Percentiles rank a stretch among this genome's conserved stretches.
phyloP scores from a whole-genome alignment of 2,797 vertebrate genomes.

The Varecia variegata region DNA sequence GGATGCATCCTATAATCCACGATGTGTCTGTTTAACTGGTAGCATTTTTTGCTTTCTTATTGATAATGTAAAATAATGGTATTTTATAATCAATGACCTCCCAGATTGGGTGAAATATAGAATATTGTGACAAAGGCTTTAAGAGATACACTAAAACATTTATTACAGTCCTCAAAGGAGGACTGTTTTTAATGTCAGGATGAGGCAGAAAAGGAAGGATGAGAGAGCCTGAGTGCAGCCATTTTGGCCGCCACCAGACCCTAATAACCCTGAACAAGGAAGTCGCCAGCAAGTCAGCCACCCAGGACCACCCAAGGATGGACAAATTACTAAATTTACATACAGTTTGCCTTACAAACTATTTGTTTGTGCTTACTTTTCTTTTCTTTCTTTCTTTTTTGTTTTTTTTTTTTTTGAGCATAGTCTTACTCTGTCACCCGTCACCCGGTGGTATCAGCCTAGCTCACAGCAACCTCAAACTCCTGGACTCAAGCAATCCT shows the following conservation, averaged over 20 bases:
- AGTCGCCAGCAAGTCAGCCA: background rate
- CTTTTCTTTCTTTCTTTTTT: too few species aligned
- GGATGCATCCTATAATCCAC: background rate
- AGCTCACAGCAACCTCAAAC: too few species aligned
- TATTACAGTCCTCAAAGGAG: background rate
- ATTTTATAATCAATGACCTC: slow-evolving; percentile 40
- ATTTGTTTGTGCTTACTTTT: background rate
- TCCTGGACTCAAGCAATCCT: too few species aligned
- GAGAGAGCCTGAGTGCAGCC: background rate
- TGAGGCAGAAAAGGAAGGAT: background rate
- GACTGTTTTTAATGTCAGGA: background rate
- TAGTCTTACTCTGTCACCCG: too few species aligned
- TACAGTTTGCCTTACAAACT: background rate
- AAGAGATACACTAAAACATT: background rate
- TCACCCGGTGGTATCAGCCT: too few species aligned
- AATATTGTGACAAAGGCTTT: background rate
- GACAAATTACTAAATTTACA: background rate
- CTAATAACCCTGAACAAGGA: background rate
- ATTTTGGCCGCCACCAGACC: background rate
- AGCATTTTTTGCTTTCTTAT: slow-evolving; percentile 8
- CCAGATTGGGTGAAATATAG: background rate
- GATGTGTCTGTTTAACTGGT: background rate
- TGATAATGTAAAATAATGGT: background rate
- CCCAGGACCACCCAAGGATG: background rate
- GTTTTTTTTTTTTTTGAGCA: too few species aligned